Conservation (phyloP, 2,113 vertebrate species). For the Gymnogyps californianus region DNA sequence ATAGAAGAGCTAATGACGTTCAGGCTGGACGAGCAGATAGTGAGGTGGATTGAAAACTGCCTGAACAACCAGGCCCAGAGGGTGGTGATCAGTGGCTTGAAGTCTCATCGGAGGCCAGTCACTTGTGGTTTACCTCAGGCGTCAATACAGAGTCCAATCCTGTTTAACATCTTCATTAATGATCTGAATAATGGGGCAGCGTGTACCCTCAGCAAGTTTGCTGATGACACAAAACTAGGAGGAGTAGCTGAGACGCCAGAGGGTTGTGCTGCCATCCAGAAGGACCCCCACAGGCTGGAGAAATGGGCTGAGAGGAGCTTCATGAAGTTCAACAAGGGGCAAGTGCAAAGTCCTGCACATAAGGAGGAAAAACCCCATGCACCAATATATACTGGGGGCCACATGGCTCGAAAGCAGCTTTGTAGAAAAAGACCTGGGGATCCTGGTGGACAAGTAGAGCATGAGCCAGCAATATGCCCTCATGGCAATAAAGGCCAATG, state of each 20-base stretch:
- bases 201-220: not conserved
- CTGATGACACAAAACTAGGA: not conserved
- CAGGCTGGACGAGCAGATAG: not conserved
- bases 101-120: not conserved
- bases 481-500: not conserved
- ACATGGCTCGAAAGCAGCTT: not conserved
- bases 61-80: not conserved
- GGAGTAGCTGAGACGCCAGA: not conserved
- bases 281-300: not conserved
- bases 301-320: not conserved
- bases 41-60: not conserved
- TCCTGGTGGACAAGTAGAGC: not conserved
- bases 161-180: not conserved
- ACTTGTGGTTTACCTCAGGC: not conserved
- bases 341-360: not conserved
- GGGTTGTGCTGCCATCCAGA: not conserved
- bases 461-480: not conserved
- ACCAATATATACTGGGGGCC: not conserved
- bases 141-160: not conserved
- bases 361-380: not conserved
- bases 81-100: not conserved
- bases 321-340: not conserved
- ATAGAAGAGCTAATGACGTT: not conserved
- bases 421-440: not conserved
- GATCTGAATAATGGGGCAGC: not conserved